These are phyloP conservation scores for Abrostola triplasia DNA, from an alignment of 2,888 invertebrate genomes.

Conservation along the genomic window DNA sequence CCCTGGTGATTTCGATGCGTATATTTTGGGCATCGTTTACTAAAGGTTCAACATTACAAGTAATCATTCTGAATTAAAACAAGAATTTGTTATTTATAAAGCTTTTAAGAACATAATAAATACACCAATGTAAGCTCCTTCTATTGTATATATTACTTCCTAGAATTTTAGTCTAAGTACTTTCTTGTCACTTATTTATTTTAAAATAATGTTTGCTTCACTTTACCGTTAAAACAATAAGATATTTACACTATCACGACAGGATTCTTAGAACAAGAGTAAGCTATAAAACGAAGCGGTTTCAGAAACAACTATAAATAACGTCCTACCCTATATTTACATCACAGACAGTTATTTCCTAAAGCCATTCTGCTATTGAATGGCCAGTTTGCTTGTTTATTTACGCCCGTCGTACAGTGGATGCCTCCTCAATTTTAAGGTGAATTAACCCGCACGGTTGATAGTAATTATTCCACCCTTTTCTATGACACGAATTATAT, in stretches of 20 bases:
- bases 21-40: too few relatives aligned
- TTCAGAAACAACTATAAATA: conserved; percentile 16
- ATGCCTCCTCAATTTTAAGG: conserved; percentile 48
- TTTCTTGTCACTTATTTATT: too few relatives aligned
- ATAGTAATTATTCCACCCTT: conserved; percentile 54
- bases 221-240: too few relatives aligned
- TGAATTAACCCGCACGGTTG: conserved; percentile 51
- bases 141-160: too few relatives aligned
- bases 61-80: too few relatives aligned
- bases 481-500: conserved; percentile 53
- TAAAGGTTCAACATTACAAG: too few relatives aligned
- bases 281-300: conserved; percentile 18
- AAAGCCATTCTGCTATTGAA: conserved; percentile 41
- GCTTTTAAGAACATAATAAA: too few relatives aligned
- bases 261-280: conserved; percentile 1
- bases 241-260: too few relatives aligned
- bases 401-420: conserved; percentile 37
- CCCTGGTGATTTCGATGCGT: neutral
- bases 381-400: conserved; percentile 48
- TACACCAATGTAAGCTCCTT: too few relatives aligned
- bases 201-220: too few relatives aligned
- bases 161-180: too few relatives aligned
- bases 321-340: conserved; percentile 19
- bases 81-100: too few relatives aligned
- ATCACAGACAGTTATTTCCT: conserved; percentile 37